Conservation (phyloP, 2,888 invertebrate species). For the Willowsia nigromaculata region DNA sequence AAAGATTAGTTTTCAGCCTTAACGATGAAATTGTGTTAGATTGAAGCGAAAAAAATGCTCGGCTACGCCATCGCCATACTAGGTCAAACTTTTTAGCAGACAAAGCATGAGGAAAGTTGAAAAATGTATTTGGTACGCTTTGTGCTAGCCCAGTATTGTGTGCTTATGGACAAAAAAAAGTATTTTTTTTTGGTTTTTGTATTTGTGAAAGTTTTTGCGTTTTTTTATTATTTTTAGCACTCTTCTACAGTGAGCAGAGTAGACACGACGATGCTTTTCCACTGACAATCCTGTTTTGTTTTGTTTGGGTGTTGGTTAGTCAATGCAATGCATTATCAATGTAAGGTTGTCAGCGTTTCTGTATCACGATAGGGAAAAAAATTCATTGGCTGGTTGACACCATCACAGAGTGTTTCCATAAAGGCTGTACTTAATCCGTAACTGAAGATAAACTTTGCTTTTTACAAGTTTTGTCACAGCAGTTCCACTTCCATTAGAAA, state of each 20-base stretch:
- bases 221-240: background rate
- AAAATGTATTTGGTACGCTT: too few relatives aligned
- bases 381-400: too few relatives aligned
- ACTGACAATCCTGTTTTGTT: background rate
- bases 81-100: conserved; percentile 19
- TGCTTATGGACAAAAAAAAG: background rate
- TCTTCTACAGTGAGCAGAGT: background rate
- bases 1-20: background rate
- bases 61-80: background rate
- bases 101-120: too few relatives aligned
- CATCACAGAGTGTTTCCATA: background rate
- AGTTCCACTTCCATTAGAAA: background rate
- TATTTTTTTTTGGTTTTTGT: background rate
- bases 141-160: too few relatives aligned
- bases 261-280: background rate
- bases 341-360: background rate
- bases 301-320: background rate
- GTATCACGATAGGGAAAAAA: too few relatives aligned
- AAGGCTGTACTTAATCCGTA: background rate
- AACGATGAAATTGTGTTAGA: background rate
- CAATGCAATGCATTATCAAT: background rate
- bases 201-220: background rate
- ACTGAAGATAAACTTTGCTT: conserved; percentile 18
- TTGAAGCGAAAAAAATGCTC: background rate
- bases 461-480: conserved; percentile 19